Base-by-base conservation (phyloP, 2,113 vertebrate species). In the Poecilia latipinna region DNA sequence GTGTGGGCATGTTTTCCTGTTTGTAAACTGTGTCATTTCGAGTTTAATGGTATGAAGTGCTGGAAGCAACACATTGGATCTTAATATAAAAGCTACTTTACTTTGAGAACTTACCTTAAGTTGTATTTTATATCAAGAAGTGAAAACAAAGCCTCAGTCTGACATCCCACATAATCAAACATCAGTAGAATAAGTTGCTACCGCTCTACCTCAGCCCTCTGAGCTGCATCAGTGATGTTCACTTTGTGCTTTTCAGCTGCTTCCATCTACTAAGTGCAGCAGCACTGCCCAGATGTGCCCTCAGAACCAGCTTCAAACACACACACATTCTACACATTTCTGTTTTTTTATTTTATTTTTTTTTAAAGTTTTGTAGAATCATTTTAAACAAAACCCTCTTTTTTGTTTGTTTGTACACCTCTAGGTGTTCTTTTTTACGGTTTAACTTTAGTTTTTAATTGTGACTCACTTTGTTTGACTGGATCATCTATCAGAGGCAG, bases 161-260 rank as follows among this genome's bases (percentile, higher is more conserved):
- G 19, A 57, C 7, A 10, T n/a, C 51, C 24, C 22, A 57, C 7
- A 57, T 24, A 24, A n/a, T 19, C 28, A 37, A 71, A 48, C 17
- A 48, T 48, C 44, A 48, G 57, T 74, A 57, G 17, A 54, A 15
- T 1, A 67, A 60, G 66, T 76, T 35, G n/a, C 54, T 75, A 65
- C 79, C 70, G 17, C 82, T 75, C 88, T 88, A 86, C 88, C 88
- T 89, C 87, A 80, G 71, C 77, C 77, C 78, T 4, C 65, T 26
- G 73, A 24, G 72, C 82, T 78, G 78, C 71, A 71, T 73, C 70
- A 33, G 0, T 70, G 22, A 33, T 57, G 22, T 48, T 48, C 0
- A 17, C 44, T 48, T 48, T 48, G 17, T 48, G 17, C 51, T n/a
- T 57, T 57, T 57, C 51, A 57, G 51, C 19, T 57, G 22, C 51